Base-by-base conservation (phyloP, 2,113 vertebrate species). In the Cyanistes caeruleus region DNA sequence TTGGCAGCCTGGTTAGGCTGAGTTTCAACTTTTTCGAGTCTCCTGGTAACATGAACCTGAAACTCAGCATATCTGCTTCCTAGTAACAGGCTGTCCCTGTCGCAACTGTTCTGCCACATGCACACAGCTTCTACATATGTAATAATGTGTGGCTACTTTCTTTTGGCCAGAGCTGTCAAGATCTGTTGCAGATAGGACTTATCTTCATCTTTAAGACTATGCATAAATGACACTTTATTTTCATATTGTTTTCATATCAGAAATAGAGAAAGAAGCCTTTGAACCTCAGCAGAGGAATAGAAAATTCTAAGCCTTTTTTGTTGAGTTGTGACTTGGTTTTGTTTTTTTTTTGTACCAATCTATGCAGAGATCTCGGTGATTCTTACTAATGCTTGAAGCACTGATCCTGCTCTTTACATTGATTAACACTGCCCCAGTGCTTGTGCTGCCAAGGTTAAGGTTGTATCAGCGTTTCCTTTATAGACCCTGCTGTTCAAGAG, bases 1-100 rank as follows among this genome's bases (percentile, higher is more conserved):
- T 97, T 98, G 97, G 96, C 96, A 97, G 95, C 89, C 97, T 97
- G 97, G 97, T 98, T 95, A 98, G 98, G 98, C 98, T 98, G 93
- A 79, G 94, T 97, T 97, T 95, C 97, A 98, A 97, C 97, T 97
- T 97, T 97, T 92, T 93, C 72, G 3, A 97, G 89, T 96, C 96
- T 98, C 97, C 78, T 98, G 95, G 95, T 98, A 97, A 96, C 78
- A 78, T 49, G 96, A 98, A 98, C 93, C 95, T 97, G 94, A 98
- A 97, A 95, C 94, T 97, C 97, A 97, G 97, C 90, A 51, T 97
- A 97, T 98, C 97, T 89, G 39, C 76, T 93, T 95, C 95, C 94
- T 95, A 93, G 95, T 97, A 97, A 97, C 97, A 94, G 93, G 87
- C 91, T 77, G 95, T 96, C 93, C 93, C 75, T 83, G 58, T 64